These are phyloP conservation scores for Watsonalla cultraria DNA, from an alignment of 2,888 invertebrate genomes.

Conservation along the genomic window DNA sequence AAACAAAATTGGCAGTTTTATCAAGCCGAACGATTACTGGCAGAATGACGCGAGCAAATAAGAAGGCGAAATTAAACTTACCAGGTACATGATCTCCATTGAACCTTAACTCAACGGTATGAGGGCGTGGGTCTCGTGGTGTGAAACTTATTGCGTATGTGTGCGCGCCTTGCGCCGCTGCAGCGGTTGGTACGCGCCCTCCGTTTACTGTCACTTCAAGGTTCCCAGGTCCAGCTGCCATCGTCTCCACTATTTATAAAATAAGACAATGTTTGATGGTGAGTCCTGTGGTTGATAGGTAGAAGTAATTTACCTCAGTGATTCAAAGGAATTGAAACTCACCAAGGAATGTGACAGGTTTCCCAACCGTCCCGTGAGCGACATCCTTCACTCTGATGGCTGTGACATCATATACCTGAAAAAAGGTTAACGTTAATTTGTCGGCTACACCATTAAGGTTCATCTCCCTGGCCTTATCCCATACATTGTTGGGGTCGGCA, in stretches of 20 bases:
- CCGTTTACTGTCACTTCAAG: constrained; percentile 99
- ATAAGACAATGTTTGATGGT: neutral
- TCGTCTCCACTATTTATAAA: constrained; percentile 89
- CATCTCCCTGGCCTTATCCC: too few relatives aligned
- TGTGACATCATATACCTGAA: constrained; percentile 92
- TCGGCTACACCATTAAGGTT: neutral
- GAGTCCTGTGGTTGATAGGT: too few relatives aligned
- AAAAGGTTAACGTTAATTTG: neutral
- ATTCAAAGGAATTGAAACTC: constrained; percentile 15
- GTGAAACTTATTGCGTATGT: constrained; percentile 98
- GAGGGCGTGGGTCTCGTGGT: constrained; percentile 92
- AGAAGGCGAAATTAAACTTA: constrained; percentile 26
- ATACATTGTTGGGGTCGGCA: too few relatives aligned
- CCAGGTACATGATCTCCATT: constrained; percentile 98
- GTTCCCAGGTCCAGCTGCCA: constrained; percentile 98
- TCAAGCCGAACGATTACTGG: too few relatives aligned
- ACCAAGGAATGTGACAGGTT: constrained; percentile 95
- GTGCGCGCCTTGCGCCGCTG: constrained; percentile 97
- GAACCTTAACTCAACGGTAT: constrained; percentile 96
- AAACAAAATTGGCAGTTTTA: too few relatives aligned
- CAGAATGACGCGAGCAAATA: too few relatives aligned
- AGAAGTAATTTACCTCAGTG: too few relatives aligned
- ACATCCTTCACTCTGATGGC: constrained; percentile 97
- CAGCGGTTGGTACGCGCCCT: constrained; percentile 96
- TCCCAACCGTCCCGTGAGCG: constrained; percentile 90